These are phyloP conservation scores for Myathropa florea DNA, from an alignment of 2,888 invertebrate species.

Conservation along the genomic window DNA sequence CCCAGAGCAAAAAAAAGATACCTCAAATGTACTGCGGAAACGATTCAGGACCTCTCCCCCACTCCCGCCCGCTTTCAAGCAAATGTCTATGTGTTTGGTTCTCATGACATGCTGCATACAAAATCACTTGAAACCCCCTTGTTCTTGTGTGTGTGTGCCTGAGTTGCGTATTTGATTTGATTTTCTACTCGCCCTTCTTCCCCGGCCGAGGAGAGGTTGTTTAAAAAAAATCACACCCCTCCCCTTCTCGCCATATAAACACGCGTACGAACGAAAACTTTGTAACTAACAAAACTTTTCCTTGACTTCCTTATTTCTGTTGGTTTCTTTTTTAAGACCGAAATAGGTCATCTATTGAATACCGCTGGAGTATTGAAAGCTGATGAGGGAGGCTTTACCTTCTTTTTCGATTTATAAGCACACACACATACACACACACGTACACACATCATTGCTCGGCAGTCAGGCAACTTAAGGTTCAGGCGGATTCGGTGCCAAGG, in stretches of 20 bases:
- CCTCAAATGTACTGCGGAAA: background rate
- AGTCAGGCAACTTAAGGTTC: background rate
- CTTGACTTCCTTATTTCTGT: slow-evolving; percentile 21
- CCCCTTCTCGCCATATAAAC: background rate
- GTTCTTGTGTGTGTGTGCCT: background rate
- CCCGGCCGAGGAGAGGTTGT: background rate
- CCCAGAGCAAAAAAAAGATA: background rate
- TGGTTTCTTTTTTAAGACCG: slow-evolving; percentile 8
- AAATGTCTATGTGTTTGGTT: no score
- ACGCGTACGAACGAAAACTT: slow-evolving; percentile 14
- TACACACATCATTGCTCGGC: background rate
- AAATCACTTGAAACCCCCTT: background rate
- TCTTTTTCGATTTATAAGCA: background rate
- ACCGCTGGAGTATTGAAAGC: background rate
- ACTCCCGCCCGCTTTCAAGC: background rate
- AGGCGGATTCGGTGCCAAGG: background rate
- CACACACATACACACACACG: background rate
- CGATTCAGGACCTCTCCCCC: background rate
- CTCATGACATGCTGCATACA: background rate
- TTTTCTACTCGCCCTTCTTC: background rate
- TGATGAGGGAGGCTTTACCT: background rate
- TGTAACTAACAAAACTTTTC: slow-evolving; percentile 55
- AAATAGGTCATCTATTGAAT: slow-evolving; percentile 54
- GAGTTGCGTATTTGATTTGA: background rate
- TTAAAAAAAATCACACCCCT: background rate